phyloP scores from a whole-genome alignment of 2,797 vertebrate genomes.

The Eremophila alpestris region DNA sequence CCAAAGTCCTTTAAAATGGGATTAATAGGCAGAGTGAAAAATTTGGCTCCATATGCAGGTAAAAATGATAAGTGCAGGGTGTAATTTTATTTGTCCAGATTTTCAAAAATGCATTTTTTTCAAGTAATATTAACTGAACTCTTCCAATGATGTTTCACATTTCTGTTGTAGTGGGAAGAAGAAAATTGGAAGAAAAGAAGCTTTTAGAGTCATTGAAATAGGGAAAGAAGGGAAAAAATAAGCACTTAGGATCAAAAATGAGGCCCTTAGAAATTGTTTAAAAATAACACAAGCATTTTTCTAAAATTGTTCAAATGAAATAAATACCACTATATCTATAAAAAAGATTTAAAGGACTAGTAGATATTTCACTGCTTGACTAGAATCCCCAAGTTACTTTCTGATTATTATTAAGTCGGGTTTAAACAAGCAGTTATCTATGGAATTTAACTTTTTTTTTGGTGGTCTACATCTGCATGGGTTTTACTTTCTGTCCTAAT shows the following conservation, averaged over 20 bases:
- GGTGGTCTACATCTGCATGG: background rate
- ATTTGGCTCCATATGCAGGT: background rate
- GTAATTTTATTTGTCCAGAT: background rate
- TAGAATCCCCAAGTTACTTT: background rate
- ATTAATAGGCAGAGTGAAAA: background rate
- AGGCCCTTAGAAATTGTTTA: background rate
- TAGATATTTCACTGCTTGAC: background rate
- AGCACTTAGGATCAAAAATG: background rate
- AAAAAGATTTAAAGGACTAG: background rate
- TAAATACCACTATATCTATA: background rate
- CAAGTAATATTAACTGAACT: background rate
- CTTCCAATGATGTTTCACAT: background rate
- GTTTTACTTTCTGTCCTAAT: background rate
- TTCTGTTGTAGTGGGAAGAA: background rate
- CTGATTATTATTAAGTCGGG: background rate
- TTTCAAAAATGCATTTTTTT: background rate
- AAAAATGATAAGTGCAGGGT: background rate
- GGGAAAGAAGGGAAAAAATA: background rate
- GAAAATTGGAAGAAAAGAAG: background rate
- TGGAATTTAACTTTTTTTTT: background rate
- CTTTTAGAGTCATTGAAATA: background rate
- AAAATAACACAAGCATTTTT: background rate
- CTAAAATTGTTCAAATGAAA: background rate
- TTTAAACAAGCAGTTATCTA: background rate
- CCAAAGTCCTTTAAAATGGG: background rate